Conservation (phyloP, 2,888 invertebrate species). For the Synergus itoensis region DNA sequence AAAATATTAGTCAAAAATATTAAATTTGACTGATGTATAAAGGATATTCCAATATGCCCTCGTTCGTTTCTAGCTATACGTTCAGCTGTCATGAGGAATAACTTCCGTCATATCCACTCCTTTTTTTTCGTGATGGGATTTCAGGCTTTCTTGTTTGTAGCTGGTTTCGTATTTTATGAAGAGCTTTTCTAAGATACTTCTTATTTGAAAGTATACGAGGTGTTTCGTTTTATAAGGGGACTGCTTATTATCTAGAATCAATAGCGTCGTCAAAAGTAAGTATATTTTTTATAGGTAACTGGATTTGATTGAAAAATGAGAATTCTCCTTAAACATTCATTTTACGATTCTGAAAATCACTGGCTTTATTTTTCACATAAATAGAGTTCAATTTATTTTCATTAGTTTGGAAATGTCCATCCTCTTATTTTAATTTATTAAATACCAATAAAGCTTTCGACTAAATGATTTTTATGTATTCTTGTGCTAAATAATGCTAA, state of each 20-base stretch:
- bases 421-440: too few species aligned
- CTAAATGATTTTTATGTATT: too few species aligned
- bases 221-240: slow-evolving; percentile 3
- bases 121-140: background rate
- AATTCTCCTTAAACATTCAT: background rate
- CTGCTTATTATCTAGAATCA: slow-evolving; percentile 10
- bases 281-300: background rate
- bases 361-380: background rate
- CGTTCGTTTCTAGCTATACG: too few species aligned
- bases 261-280: background rate
- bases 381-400: background rate
- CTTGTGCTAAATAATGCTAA: too few species aligned
- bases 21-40: too few species aligned
- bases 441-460: too few species aligned
- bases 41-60: too few species aligned
- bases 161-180: slow-evolving; percentile 46
- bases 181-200: slow-evolving; percentile 43
- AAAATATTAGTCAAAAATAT: too few species aligned
- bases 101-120: too few species aligned
- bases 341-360: background rate
- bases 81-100: too few species aligned
- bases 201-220: slow-evolving; percentile 3
- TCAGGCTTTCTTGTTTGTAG: background rate
- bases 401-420: too few species aligned
- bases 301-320: slow-evolving; percentile 5